Base-by-base conservation (phyloP, 2,797 vertebrate species). In the Chromis chromis region DNA sequence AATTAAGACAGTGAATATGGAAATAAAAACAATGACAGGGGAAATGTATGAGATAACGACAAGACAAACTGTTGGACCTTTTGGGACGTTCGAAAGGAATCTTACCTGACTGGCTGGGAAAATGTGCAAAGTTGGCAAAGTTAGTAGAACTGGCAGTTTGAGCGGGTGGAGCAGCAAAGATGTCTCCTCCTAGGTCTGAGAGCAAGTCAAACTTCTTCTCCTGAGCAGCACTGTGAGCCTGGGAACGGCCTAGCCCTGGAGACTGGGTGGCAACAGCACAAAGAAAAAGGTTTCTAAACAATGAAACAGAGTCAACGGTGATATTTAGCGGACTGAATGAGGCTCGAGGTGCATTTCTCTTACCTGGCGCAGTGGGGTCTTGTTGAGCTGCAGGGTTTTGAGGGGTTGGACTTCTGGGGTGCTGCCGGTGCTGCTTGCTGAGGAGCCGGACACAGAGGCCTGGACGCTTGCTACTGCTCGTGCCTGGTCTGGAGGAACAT, bases 61-160 rank as follows among this genome's bases (percentile, higher is more conserved):
- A 52, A 71, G 70, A 22, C 24, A 67, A 78, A 65, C 13, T 63
- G 6, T 33, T 25, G 22, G 33, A 52, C 46, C 44, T 66, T n/a
- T 58, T 39, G 4, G 13, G 14, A 59, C 3, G 33, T 64, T 22
- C 25, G 46, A 40, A 21, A 31, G 4, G 1, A 12, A 21, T 76
- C 85, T 91, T 93, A 99, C 98, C 96, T 91, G 97, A 93, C 67
- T 98, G 96, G 95, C 95, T 97, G 89, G 96, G 97, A 93, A 99
- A 99, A 94, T 98, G 96, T 96, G 97, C 97, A 96, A 99, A 99
- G 90, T 99, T 98, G 92, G 98, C 97, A 95, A 99, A 99, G 92
- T 97, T 98, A 59, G 96, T 93, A 52, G 96, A 93, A 82, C 94
- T 95, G 70, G 96, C 88, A 81, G 95, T 89, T 74, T 98, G 97